Base-by-base conservation (phyloP, 1,140 invertebrate genomes). In the Drosophila leontia region DNA sequence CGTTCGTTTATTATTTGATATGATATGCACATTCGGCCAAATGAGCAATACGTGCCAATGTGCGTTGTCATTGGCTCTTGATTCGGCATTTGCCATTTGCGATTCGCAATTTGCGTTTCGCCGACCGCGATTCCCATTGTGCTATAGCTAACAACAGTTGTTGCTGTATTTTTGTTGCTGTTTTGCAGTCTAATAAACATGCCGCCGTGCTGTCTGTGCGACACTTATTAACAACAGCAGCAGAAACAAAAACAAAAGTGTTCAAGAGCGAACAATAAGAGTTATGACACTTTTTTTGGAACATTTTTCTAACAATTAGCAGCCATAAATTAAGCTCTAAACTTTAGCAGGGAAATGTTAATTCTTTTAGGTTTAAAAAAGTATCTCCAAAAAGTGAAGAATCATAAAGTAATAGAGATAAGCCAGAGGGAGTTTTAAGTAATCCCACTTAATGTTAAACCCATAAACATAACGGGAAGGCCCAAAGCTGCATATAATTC, bases 161-260 rank as follows among this genome's bases (percentile, higher is more conserved):
- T 56, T 58, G 53, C 68, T 78, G 29, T 29, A 29, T 8, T 59
- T 26, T 29, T 45, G 35, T 55, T 62, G 37, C 42, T 58, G n/a
- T 17, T 57, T 64, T 78, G 44, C 65, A 80, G 71, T 80, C 77
- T 84, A 84, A 84, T 84, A 80, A 84, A 68, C 65, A 63, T 77
- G 81, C 81, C 81, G 81, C 81, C 81, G 72, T 32, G 77, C 81
- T 77, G 81, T 84, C 81, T 84, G 72, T 59, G 59, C 51, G 57
- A 78, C 75, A 78, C 55, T 26, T 42, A 62, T 26, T 39, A 72
- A 48, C 67, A 70, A 68, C 51, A 35, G n/a, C 42, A 48, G 41
- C 26, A 47, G 19, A 48, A 68, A 67, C 50, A 37, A 34, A 12
- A 45, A 50, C 23, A 50, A 63, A 53, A 9, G 11, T 23, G 26